A percentile compares a stretch with the other conserved stretches of the same genome.
phyloP scores from a whole-genome alignment of 2,797 vertebrate genomes.

The Delichon dasypus region DNA sequence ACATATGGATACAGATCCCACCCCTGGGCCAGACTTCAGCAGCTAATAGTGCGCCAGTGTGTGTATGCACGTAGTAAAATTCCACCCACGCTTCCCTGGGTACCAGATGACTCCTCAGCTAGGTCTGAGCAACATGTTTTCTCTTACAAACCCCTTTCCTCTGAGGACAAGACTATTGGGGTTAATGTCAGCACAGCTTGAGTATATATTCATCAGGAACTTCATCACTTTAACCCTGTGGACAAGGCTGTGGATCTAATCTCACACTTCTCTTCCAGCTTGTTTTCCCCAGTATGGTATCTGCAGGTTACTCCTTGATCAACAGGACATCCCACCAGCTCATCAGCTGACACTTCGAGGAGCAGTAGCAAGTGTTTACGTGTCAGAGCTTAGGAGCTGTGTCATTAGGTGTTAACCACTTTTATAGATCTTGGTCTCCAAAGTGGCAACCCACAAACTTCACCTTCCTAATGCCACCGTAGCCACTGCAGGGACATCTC shows the following conservation, averaged over 20 bases:
- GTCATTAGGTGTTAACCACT: not conserved
- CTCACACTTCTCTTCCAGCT: not conserved
- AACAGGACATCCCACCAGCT: not conserved
- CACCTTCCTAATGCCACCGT: not conserved
- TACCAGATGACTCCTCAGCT: not conserved
- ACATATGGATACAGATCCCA: not conserved
- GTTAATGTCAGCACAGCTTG: not conserved
- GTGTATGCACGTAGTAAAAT: not conserved
- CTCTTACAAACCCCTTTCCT: not conserved
- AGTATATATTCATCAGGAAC: not conserved
- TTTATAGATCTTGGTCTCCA: not conserved
- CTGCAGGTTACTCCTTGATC: not conserved
- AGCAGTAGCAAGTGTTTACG: not conserved
- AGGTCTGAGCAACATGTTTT: rapidly evolving
- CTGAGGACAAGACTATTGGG: not conserved
- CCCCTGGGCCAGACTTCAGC: not conserved
- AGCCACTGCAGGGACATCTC: not conserved
- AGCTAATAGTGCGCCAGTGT: not conserved
- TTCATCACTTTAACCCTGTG: not conserved
- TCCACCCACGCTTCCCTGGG: not conserved
- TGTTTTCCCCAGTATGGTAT: rapidly evolving
- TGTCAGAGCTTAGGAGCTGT: not conserved
- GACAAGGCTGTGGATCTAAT: not conserved
- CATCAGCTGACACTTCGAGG: not conserved
- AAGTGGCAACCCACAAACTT: not conserved